Percentiles rank a stretch among this genome's conserved stretches.
Evolutionary conservation across 2,888 invertebrate species (phyloP).

Genomic region (Erannis defoliaria): DNA sequence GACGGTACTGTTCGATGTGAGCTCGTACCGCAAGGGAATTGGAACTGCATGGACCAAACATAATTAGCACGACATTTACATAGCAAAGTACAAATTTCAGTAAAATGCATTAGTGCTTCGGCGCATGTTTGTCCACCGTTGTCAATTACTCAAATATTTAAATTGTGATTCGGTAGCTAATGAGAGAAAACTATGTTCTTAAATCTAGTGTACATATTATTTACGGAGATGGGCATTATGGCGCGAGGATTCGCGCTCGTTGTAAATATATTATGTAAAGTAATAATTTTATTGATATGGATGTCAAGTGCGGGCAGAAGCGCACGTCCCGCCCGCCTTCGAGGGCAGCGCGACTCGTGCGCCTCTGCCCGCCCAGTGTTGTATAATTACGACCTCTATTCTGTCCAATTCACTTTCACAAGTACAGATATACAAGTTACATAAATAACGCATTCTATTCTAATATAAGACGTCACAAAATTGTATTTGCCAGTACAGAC

Average conservation of each 20-base stretch:
- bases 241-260: conserved; percentile 74
- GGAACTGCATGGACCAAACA: conserved; percentile 84
- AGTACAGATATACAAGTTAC: conserved; percentile 80
- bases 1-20: conserved; percentile 30
- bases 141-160: conserved; percentile 86
- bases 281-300: conserved; percentile 77
- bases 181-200: conserved; percentile 86
- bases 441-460: conserved; percentile 72
- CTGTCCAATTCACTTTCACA: conserved; percentile 80
- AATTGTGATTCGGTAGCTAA: conserved; percentile 87
- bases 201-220: conserved; percentile 84
- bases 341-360: conserved; percentile 22
- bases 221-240: conserved; percentile 83
- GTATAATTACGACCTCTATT: conserved; percentile 73
- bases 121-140: conserved; percentile 85
- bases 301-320: conserved; percentile 63
- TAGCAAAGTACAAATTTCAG: conserved; percentile 85
- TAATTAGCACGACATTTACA: conserved; percentile 77
- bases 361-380: conserved; percentile 53
- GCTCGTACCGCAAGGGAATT: conserved; percentile 57
- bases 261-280: conserved; percentile 85
- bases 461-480: conserved; percentile 80
- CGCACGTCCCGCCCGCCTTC: conserved; percentile 42
- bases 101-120: conserved; percentile 82
- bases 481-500: conserved; percentile 80